Percentiles rank a stretch among this genome's conserved stretches.
phyloP scores from a whole-genome alignment of 2,888 invertebrate species.

The Fragum fragum region DNA sequence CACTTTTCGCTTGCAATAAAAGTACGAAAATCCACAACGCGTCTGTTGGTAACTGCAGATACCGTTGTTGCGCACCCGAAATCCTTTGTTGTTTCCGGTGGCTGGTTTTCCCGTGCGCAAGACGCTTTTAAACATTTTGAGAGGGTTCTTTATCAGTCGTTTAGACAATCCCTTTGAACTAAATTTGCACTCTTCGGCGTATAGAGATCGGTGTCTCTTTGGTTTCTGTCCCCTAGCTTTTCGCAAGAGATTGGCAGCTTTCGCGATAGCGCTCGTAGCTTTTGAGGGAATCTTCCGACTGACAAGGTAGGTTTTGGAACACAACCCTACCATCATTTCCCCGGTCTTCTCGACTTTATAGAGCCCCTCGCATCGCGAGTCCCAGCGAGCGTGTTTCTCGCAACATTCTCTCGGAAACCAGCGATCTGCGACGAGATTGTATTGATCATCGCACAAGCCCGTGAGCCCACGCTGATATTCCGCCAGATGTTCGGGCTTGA shows the following conservation, averaged over 20 bases:
- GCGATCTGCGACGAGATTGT: constrained; percentile 36
- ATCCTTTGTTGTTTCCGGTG: constrained; percentile 30
- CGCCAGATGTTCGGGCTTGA: constrained; percentile 31
- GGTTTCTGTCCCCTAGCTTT: too few species aligned
- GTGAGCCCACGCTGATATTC: constrained; percentile 39
- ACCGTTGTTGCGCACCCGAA: constrained; percentile 47
- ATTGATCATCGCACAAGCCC: constrained; percentile 40
- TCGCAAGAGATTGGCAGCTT: too few species aligned
- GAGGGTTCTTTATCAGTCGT: constrained; percentile 30
- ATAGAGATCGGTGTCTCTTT: too few species aligned
- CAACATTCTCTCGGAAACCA: constrained; percentile 49
- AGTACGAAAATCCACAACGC: constrained; percentile 43
- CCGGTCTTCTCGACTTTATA: constrained; percentile 33
- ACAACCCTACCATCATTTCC: constrained; percentile 40
- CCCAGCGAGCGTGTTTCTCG: constrained; percentile 42
- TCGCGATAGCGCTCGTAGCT: too few species aligned
- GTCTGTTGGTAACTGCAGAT: constrained; percentile 41
- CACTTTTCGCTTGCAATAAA: constrained; percentile 48
- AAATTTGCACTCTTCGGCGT: constrained; percentile 32
- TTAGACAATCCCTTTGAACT: constrained; percentile 48
- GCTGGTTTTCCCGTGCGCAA: constrained; percentile 16
- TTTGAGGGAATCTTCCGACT: too few species aligned
- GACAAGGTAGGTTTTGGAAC: too few species aligned
- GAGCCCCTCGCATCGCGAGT: constrained; percentile 42
- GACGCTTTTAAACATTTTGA: constrained; percentile 28